Percentiles rank a stretch among this genome's conserved stretches.
Evolutionary conservation across 2,797 vertebrate genomes (phyloP).

Genomic region (Prunella strophiata): DNA sequence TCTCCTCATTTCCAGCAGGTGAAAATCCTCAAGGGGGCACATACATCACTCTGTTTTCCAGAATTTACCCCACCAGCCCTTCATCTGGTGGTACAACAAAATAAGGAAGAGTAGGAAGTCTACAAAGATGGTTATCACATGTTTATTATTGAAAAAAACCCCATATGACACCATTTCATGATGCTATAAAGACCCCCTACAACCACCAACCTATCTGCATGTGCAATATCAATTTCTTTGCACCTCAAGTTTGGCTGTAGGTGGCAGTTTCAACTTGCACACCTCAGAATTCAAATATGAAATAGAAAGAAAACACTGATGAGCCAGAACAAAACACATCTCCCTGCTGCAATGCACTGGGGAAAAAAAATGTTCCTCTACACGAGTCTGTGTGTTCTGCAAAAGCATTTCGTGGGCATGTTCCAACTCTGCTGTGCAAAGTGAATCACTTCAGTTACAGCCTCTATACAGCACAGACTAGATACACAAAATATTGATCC

Average conservation of each 20-base stretch:
- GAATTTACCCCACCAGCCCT: neutral
- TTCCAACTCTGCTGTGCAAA: neutral
- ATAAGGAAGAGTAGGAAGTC: neutral
- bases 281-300: neutral
- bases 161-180: fast-evolving
- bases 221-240: neutral
- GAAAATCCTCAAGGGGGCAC: neutral
- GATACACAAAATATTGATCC: neutral
- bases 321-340: neutral
- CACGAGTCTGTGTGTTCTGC: neutral
- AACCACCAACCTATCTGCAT: neutral
- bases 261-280: neutral
- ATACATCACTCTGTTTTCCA: neutral
- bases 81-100: neutral
- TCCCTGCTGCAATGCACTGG: neutral
- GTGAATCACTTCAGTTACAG: neutral
- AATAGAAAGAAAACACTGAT: neutral
- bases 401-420: neutral
- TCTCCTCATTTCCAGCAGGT: neutral
- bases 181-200: neutral
- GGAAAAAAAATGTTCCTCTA: neutral
- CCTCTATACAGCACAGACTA: neutral
- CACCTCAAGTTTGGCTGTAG: neutral
- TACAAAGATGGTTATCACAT: neutral
- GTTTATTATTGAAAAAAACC: neutral